These are phyloP conservation scores for Falco cherrug DNA, from an alignment of 2,797 vertebrate genomes.

Conservation along the genomic window DNA sequence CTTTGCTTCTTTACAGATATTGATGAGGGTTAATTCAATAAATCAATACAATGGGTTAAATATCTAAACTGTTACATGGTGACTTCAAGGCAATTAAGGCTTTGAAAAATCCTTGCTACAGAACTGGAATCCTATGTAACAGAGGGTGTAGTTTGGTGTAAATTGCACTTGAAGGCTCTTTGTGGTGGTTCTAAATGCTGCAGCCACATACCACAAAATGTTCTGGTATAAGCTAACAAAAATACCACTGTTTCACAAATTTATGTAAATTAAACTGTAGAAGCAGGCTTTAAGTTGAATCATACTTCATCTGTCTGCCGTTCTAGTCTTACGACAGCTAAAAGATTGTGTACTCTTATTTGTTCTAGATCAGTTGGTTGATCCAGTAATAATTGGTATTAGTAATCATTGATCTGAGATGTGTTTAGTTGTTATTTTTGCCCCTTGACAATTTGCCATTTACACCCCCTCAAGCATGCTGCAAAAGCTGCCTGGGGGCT, in stretches of 20 bases:
- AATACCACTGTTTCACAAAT: background rate
- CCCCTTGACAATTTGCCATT: background rate
- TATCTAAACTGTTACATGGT: background rate
- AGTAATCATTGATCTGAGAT: background rate
- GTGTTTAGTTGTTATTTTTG: background rate
- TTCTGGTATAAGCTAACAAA: background rate
- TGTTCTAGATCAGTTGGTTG: background rate
- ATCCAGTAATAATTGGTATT: background rate
- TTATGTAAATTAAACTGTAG: background rate
- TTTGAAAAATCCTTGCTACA: background rate
- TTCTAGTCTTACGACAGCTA: background rate
- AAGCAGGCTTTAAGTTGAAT: background rate
- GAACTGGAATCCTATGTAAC: background rate
- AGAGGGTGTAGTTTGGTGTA: background rate
- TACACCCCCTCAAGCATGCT: background rate
- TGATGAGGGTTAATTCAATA: background rate
- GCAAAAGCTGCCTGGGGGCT: background rate
- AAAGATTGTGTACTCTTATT: background rate
- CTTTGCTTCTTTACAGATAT: background rate
- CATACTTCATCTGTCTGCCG: background rate
- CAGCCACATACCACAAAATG: background rate
- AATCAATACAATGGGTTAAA: background rate
- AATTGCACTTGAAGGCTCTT: background rate
- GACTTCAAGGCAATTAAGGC: background rate
- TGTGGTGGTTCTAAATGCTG: background rate